Base-by-base conservation (phyloP, 64 coral and sea anemone genomes). In the Actinia equina region DNA sequence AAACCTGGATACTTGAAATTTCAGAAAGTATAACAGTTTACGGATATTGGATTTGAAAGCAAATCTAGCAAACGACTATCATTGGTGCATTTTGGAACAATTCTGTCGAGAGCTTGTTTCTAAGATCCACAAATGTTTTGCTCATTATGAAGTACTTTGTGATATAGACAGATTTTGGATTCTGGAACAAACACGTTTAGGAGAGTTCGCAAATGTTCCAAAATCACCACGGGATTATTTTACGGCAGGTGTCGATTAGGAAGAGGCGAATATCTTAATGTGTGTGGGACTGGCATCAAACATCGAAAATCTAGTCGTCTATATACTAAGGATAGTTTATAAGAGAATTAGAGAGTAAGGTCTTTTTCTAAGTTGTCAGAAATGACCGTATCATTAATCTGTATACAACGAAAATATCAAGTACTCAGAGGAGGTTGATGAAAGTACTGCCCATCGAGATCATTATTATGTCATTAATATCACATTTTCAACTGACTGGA, bases 141-240 rank as follows among this genome's bases (percentile, higher is more conserved):
- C 18, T 52, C 44, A 81, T 81, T 81, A 81, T 22, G 52, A 81
- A 81, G 78, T 52, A 81, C 26, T 81, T 81, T 81, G 3, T 44
- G 78, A 81, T 17, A 37, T 51, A 22, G 78, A 81, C 42, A 49
- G 78, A 0, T 52, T 49, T 81, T 17, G 41, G 78, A 81, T 49
- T 51, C 49, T 46, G 15, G 49, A 81, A 49, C 8, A 5, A 44
- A 20, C 41, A 79, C 37, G 77, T 17, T 79, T 44, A 43, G 78
- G 78, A 81, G 78, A 81, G 16, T 52, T 81, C 18, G 43, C 42
- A 80, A 80, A 52, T 17, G 27, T 3, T 49, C 8, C 2, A 44
- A 52, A 81, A 81, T 52, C 43, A 10, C 17, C 18, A 17, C 22
- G 17, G 17, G 49, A 43, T 12, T 18, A 1, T 52, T 22, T 46